Conservation (phyloP, 1,140 invertebrate genomes). For the Pogonomyrmex barbatus region DNA sequence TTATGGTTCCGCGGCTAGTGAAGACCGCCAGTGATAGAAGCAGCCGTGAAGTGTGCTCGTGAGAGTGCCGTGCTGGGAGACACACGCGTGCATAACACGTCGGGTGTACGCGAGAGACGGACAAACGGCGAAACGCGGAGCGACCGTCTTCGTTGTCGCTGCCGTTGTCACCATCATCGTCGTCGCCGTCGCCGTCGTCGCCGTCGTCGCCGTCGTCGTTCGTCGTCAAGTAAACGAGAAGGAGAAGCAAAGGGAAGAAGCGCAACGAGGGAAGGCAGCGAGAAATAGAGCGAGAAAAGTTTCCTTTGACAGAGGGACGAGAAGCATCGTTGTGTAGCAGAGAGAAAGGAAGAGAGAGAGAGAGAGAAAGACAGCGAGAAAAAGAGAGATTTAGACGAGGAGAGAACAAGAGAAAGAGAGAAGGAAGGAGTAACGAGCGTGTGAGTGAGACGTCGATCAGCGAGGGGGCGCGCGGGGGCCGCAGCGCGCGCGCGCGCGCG, state of each 20-base stretch:
- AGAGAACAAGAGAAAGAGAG: conserved; percentile 3
- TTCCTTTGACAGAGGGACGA: conserved; percentile 27
- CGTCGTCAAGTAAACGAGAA: not conserved
- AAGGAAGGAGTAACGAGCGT: not conserved
- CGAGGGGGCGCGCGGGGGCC: conserved; percentile 49
- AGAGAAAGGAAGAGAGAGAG: conserved; percentile 29
- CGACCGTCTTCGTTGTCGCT: conserved; percentile 8
- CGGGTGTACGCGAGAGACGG: conserved; percentile 35
- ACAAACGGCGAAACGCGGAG: not conserved
- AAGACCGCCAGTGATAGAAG: conserved; percentile 51
- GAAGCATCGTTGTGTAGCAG: not conserved
- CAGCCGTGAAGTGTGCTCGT: conserved; percentile 63
- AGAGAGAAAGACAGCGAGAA: conserved; percentile 9
- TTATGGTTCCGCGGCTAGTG: conserved; percentile 70
- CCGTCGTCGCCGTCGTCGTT: not conserved
- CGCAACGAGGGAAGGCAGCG: not conserved
- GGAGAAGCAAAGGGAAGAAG: not conserved
- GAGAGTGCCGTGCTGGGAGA: conserved; percentile 21
- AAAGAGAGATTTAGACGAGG: not conserved
- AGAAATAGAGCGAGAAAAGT: conserved; percentile 7
- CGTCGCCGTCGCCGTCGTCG: not conserved
- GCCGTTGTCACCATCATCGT: not conserved
- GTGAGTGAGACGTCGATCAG: conserved; percentile 8
- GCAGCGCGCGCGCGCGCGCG: conserved; percentile 49
- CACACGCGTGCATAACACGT: not conserved